phyloP scores from a whole-genome alignment of 2,797 vertebrate genomes.

The Dendrocincla tyrannina region DNA sequence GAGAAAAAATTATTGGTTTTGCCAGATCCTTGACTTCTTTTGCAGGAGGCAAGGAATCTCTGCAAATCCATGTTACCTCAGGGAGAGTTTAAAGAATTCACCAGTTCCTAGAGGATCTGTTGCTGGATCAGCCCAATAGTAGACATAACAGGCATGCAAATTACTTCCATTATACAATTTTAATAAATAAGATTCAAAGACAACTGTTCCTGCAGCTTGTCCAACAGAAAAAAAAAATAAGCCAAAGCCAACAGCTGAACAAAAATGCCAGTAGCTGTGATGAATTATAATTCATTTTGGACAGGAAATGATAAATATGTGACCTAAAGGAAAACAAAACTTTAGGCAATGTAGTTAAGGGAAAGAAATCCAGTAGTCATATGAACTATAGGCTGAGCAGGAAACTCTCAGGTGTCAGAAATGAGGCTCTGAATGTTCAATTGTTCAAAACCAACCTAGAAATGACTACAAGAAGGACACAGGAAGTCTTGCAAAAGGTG shows the following conservation, averaged over 20 bases:
- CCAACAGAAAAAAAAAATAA: background rate
- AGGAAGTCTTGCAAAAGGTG: background rate
- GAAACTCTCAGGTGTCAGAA: background rate
- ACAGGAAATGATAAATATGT: background rate
- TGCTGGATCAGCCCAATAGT: background rate
- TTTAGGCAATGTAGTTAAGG: background rate
- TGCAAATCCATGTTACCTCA: background rate
- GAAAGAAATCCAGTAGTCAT: background rate
- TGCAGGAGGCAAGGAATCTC: background rate
- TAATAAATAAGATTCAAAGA: constrained; percentile 30
- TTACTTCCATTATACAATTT: constrained; percentile 30
- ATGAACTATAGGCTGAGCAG: background rate
- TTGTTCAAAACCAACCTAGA: background rate
- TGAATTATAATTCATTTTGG: background rate
- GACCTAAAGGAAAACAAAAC: background rate
- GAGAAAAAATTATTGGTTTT: background rate
- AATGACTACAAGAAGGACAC: background rate
- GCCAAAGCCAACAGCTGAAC: background rate
- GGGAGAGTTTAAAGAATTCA: background rate
- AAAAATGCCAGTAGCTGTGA: background rate
- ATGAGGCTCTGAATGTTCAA: background rate
- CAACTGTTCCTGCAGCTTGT: background rate
- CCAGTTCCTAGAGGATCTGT: background rate
- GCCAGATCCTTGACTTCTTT: background rate
- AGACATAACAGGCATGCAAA: constrained; percentile 31